Base-by-base conservation (phyloP, 2,113 vertebrate species). In the Embiotoca jacksoni region DNA sequence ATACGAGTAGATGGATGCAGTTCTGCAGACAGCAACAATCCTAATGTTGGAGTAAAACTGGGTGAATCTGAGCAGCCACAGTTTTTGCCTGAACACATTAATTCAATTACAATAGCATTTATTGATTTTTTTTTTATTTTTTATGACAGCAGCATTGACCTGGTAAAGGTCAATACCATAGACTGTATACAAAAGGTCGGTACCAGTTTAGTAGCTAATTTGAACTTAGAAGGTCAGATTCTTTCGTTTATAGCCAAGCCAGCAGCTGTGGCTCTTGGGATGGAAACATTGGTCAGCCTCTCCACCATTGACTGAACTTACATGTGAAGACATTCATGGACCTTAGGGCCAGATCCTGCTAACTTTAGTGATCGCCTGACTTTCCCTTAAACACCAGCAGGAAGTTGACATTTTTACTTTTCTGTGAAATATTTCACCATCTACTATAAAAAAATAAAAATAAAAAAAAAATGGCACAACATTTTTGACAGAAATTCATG, bases 101-200 rank as follows among this genome's bases (percentile, higher is more conserved):
- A 73, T 69, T n/a, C 30, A 76, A 69, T 76, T 35, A 41, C 30
- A 35, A 10, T 57, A 50, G 54, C 23, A 68, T 64, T 75, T 68
- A 13, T 1, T 30, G n/a, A 23, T 57, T 47, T 13, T n/a, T n/a
- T n/a, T n/a, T n/a, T n/a, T n/a, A n/a, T 8, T 52, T 52, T n/a
- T 69, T 16, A 75, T 70, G 31, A 33, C 2, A 6, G 15, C 66
- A 57, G 31, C n/a, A 68, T 49, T 71, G 31, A 50, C 53, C 23
- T 23, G 23, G 23, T 23, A 23, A 23, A 23, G 23, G 23, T 23
- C 23, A 23, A 23, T 23, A 23, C 23, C 23, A 23, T 23, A 23
- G 59, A 55, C 70, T 31, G 35, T n/a, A 11, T 10, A 72, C 23
- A 23, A 23, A 77, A 73, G 62, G 62, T 68, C 84, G 72, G 10